These are phyloP conservation scores for Globia sparganii DNA, from an alignment of 2,888 invertebrate genomes.

Conservation along the genomic window DNA sequence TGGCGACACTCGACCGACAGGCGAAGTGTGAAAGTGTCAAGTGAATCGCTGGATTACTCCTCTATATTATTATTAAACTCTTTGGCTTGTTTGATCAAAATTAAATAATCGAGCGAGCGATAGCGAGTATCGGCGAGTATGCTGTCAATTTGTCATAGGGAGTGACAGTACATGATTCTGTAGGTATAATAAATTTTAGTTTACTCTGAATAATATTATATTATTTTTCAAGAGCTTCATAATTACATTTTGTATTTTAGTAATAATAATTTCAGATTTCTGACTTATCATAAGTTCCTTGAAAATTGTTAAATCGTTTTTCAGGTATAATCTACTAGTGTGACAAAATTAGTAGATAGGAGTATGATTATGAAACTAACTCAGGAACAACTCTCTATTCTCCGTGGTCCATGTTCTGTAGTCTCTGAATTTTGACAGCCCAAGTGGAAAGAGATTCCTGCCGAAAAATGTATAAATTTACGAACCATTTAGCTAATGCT, in stretches of 20 bases:
- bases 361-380: conserved; percentile 24
- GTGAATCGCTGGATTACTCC: no score
- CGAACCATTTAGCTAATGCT: conserved; percentile 83
- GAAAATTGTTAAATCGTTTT: conserved; percentile 15
- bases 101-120: no score
- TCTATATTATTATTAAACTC: no score
- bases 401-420: conserved; percentile 59
- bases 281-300: background rate
- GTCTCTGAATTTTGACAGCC: conserved; percentile 85
- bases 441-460: conserved; percentile 82
- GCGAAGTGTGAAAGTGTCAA: background rate
- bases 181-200: no score
- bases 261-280: no score
- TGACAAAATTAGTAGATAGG: conserved; percentile 19
- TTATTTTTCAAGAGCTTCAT: background rate
- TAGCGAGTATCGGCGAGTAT: no score
- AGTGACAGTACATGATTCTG: no score
- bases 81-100: no score
- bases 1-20: background rate
- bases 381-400: conserved; percentile 52
- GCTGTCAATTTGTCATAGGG: no score
- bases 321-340: conserved; percentile 40
- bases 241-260: background rate
- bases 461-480: conserved; percentile 89
- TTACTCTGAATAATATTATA: no score